A percentile compares a stretch with the other conserved stretches of the same genome.
These are phyloP conservation scores for Decapterus maruadsi DNA, from an alignment of 2,797 vertebrate species.

Conservation along the genomic window DNA sequence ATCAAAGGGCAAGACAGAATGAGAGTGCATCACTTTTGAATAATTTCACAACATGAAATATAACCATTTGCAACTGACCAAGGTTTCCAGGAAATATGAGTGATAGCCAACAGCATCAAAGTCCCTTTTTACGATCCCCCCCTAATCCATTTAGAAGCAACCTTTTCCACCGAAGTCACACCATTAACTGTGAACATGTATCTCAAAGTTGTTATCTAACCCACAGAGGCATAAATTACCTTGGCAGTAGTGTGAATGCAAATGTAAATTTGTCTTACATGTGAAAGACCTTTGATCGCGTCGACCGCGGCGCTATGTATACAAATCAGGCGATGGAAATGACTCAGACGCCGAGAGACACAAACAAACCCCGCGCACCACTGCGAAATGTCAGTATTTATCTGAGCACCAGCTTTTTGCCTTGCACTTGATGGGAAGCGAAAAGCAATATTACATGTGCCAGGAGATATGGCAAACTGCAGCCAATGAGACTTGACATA, in stretches of 20 bases:
- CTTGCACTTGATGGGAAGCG: constrained; percentile 79
- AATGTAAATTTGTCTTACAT: constrained; percentile 74
- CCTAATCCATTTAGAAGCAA: constrained; percentile 42
- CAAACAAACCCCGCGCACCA: constrained; percentile 71
- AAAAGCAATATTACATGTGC: constrained; percentile 84
- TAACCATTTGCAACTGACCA: background rate
- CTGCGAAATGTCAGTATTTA: constrained; percentile 80
- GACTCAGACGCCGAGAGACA: constrained; percentile 53
- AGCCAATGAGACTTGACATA: constrained; percentile 79
- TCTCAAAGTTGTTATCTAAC: constrained; percentile 54
- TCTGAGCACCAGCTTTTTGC: constrained; percentile 56
- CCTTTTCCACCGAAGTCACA: constrained; percentile 38
- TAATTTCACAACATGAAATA: background rate
- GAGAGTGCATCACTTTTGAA: background rate
- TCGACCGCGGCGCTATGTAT: constrained; percentile 62
- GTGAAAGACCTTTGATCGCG: constrained; percentile 72
- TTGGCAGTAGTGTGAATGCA: constrained; percentile 61
- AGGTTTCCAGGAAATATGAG: background rate
- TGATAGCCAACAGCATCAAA: background rate
- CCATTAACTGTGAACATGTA: constrained; percentile 67
- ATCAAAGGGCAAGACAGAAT: background rate
- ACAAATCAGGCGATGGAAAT: constrained; percentile 68
- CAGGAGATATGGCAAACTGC: constrained; percentile 74
- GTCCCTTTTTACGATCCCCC: background rate
- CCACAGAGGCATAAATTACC: constrained; percentile 53